Conservation (phyloP, 64 coral and sea anemone species). For the Anthopleura sola region DNA sequence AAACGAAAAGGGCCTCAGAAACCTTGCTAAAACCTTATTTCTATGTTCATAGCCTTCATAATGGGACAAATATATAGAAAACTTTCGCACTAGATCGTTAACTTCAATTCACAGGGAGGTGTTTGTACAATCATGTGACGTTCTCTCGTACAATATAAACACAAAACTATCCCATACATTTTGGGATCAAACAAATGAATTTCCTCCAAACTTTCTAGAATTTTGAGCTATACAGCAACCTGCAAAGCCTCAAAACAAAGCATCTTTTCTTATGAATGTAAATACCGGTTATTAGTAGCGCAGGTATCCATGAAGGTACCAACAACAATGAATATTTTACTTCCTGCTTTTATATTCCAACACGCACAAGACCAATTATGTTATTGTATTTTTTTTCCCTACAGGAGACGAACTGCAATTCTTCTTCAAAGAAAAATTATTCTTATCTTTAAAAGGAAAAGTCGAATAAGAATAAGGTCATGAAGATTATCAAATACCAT, state of each 20-base stretch:
- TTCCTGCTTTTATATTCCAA: slow-evolving; percentile 6
- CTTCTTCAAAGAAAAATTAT: not conserved
- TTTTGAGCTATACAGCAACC: not conserved
- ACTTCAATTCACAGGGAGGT: too few relatives aligned
- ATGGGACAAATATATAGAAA: not conserved
- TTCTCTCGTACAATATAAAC: not conserved
- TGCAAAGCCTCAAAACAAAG: not conserved
- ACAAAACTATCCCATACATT: not conserved
- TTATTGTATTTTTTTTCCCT: not conserved
- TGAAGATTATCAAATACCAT: not conserved
- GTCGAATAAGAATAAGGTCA: not conserved
- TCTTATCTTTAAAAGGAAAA: not conserved
- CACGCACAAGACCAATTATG: not conserved
- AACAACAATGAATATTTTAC: slow-evolving; percentile 12
- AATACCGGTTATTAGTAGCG: not conserved
- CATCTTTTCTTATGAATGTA: not conserved
- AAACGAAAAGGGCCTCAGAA: not conserved
- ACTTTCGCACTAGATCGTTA: not conserved
- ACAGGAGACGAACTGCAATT: not conserved
- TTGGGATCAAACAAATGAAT: not conserved
- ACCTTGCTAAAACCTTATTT: not conserved
- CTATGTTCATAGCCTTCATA: not conserved
- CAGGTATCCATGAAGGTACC: not conserved
- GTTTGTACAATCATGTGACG: not conserved
- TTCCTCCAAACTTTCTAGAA: not conserved